Base-by-base conservation (phyloP, 2,113 vertebrate species). In the Sula dactylatra region DNA sequence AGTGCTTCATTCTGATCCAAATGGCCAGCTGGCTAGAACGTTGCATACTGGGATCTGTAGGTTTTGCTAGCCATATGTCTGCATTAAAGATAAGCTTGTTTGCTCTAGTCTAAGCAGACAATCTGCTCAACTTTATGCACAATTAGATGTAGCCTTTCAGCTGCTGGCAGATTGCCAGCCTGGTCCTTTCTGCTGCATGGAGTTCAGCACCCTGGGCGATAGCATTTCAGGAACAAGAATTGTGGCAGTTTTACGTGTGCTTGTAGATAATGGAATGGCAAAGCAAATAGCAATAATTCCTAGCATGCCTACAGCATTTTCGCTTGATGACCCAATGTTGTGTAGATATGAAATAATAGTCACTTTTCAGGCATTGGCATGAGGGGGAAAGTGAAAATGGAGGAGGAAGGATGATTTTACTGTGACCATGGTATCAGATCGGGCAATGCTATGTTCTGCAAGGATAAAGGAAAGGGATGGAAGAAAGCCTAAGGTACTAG, bases 41-140 rank as follows among this genome's bases (percentile, higher is more conserved):
- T 70, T 92, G 96, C 95, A 88, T 92, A 82, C 85, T 94, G 86
- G 94, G 95, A 95, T 91, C 95, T 97, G 93, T 97, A 96, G 96
- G 93, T 94, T 95, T 97, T 97, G 88, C 73, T 96, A 70, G 92
- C 96, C 95, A 91, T 97, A 96, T 96, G 92, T 94, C 95, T 89
- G 77, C 91, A 88, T 95, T 97, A 92, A 88, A 96, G 95, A 97
- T 97, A 96, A 96, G 95, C 95, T 94, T 94, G 83, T 97, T 94
- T 95, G 86, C 91, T 92, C 21, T 82, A 87, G 77, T 94, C 81
- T 96, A 84, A 96, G 97, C 86, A 97, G 88, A 87, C 91, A 95
- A 97, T 97, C 88, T 96, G 96, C 93, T 96, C 84, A 93, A 94
- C 93, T 96, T 97, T 94, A 87, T 95, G 94, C 88, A 93, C 91